Conservation (phyloP, 2,888 invertebrate genomes). For the Himalopsyche anomala region DNA sequence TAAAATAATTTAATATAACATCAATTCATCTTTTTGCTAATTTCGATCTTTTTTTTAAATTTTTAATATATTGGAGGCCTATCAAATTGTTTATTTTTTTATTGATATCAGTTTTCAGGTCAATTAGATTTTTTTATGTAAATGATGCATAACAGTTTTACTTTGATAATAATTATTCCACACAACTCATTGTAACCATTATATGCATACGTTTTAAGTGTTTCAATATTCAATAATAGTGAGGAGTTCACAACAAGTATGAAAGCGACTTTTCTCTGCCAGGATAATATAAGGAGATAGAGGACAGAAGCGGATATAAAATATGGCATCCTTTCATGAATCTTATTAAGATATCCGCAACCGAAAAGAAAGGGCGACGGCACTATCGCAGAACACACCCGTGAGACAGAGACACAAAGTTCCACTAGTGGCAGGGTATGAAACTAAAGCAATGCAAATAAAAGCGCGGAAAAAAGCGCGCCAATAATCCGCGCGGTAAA, state of each 20-base stretch:
- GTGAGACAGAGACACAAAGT: neutral
- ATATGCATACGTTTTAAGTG: no score
- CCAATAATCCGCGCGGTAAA: constrained; percentile 58
- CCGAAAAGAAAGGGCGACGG: constrained; percentile 65
- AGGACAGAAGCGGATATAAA: constrained; percentile 83
- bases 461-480: constrained; percentile 47
- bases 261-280: constrained; percentile 49
- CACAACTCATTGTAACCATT: no score
- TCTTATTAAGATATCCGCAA: constrained; percentile 87
- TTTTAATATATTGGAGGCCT: no score
- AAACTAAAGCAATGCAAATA: constrained; percentile 31
- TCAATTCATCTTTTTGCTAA: no score
- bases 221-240: neutral
- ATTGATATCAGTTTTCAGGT: no score
- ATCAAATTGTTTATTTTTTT: no score
- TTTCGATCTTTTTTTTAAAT: no score
- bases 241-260: constrained; percentile 37
- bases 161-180: no score
- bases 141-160: no score
- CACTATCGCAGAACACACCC: neutral
- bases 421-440: neutral
- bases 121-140: no score
- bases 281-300: constrained; percentile 79
- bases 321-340: constrained; percentile 90
- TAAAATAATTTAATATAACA: no score